These are phyloP conservation scores for Beaufortia kweichowensis DNA, from an alignment of 2,113 vertebrate genomes.

Conservation along the genomic window DNA sequence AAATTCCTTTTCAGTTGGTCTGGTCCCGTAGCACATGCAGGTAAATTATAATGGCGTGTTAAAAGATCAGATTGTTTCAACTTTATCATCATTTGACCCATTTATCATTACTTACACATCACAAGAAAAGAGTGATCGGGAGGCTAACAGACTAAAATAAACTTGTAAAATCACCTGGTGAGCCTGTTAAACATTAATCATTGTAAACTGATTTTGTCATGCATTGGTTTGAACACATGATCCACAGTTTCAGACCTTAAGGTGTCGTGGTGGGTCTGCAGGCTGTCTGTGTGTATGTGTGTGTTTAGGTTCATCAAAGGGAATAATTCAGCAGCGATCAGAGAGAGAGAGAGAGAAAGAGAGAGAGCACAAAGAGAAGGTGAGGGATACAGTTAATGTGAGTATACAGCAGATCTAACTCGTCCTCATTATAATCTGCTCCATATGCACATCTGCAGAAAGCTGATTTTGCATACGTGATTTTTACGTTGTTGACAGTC, in stretches of 20 bases:
- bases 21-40: no score
- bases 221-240: no score
- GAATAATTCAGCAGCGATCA: conserved; percentile 69
- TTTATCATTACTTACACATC: no score
- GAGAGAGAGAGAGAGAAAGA: conserved; percentile 56
- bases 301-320: conserved; percentile 70
- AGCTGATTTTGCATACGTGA: neutral
- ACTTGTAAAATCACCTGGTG: no score
- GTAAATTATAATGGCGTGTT: no score
- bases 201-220: no score
- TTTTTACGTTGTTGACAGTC: neutral
- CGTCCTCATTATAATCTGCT: neutral
- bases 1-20: neutral
- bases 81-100: no score
- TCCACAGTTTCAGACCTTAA: conserved; percentile 10
- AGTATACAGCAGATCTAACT: conserved; percentile 49
- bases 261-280: neutral
- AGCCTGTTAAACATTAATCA: conserved; percentile 3
- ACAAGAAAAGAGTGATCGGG: no score
- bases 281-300: neutral
- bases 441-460: conserved; percentile 18
- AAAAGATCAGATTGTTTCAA: no score
- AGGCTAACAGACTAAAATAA: no score
- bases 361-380: conserved; percentile 63
- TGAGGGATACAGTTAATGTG: conserved; percentile 53